phyloP scores from a whole-genome alignment of 2,113 vertebrate genomes.

The Hassar affinis region DNA sequence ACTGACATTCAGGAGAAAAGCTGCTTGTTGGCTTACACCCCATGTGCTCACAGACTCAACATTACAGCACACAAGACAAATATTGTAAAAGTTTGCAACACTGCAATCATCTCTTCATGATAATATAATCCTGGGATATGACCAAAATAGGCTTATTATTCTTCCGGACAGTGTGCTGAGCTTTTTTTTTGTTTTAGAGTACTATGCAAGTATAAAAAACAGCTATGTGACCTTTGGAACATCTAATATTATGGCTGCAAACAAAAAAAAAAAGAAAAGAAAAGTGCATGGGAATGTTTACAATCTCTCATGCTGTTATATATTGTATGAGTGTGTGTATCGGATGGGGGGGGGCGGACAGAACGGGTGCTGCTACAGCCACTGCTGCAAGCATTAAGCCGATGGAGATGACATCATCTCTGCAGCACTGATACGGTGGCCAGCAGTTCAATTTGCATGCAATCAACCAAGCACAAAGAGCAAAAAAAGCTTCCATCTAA shows the following conservation, averaged over 20 bases:
- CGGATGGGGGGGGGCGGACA: not conserved
- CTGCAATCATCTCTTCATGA: constrained; percentile 12
- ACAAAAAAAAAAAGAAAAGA: not conserved
- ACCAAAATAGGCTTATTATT: not conserved
- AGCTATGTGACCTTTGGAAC: constrained; percentile 14
- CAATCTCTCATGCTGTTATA: constrained; percentile 30
- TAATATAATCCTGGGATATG: constrained; percentile 5
- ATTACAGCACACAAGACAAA: not conserved
- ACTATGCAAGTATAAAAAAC: not conserved
- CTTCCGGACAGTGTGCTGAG: constrained; percentile 6
- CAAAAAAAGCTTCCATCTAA: not conserved
- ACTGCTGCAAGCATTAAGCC: constrained; percentile 39
- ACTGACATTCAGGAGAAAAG: constrained; percentile 9
- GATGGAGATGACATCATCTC: constrained; percentile 70
- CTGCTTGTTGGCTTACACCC: not conserved
- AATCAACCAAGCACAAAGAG: constrained; percentile 3
- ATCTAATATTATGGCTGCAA: not conserved
- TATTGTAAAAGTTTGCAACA: constrained; percentile 22
- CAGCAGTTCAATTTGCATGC: constrained; percentile 45
- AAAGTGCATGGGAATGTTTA: not conserved
- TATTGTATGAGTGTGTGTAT: constrained; percentile 42
- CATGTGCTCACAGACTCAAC: not conserved
- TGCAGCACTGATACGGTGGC: constrained; percentile 62
- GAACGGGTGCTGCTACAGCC: constrained; percentile 20
- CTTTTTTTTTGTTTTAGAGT: not conserved